Evolutionary conservation across 2,113 vertebrate species (phyloP).

Genomic region (Hyperoodon ampullatus): DNA sequence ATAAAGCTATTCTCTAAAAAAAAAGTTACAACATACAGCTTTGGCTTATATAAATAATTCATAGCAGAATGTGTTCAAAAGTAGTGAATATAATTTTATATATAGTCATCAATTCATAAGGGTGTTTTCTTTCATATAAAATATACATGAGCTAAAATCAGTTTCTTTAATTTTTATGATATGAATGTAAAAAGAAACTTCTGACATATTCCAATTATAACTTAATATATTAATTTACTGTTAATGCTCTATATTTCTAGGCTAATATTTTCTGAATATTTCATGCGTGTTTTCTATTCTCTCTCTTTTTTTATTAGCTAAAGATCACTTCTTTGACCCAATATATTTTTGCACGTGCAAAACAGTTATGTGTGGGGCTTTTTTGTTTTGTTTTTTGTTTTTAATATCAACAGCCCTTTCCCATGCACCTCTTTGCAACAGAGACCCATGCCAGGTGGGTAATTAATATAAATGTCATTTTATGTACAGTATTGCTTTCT

Average conservation of each 20-base stretch:
- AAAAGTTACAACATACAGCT: slow-evolving; percentile 94
- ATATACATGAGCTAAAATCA: slow-evolving; percentile 92
- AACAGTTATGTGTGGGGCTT: slow-evolving; percentile 83
- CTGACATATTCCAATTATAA: slow-evolving; percentile 91
- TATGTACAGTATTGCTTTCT: slow-evolving; percentile 93
- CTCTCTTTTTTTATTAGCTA: slow-evolving; percentile 81
- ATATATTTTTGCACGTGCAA: slow-evolving; percentile 89
- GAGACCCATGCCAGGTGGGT: slow-evolving; percentile 89
- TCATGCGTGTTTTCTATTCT: slow-evolving; percentile 87
- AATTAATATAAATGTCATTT: slow-evolving; percentile 86
- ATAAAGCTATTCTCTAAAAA: slow-evolving; percentile 93
- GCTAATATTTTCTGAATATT: slow-evolving; percentile 88
- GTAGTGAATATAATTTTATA: slow-evolving; percentile 92
- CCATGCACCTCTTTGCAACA: slow-evolving; percentile 88
- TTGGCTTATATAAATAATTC: slow-evolving; percentile 99
- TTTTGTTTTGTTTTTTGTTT: slow-evolving; percentile 67
- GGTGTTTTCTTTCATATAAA: slow-evolving; percentile 93
- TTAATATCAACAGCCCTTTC: slow-evolving; percentile 88
- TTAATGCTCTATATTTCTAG: slow-evolving; percentile 88
- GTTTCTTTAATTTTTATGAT: slow-evolving; percentile 87
- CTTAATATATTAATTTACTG: slow-evolving; percentile 93
- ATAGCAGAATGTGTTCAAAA: slow-evolving; percentile 95
- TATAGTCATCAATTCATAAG: slow-evolving; percentile 95
- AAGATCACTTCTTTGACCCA: slow-evolving; percentile 88
- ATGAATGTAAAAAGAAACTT: slow-evolving; percentile 90